These are phyloP conservation scores for Oceanodroma leucorhoa DNA, from an alignment of 2,797 vertebrate genomes.

Conservation along the genomic window DNA sequence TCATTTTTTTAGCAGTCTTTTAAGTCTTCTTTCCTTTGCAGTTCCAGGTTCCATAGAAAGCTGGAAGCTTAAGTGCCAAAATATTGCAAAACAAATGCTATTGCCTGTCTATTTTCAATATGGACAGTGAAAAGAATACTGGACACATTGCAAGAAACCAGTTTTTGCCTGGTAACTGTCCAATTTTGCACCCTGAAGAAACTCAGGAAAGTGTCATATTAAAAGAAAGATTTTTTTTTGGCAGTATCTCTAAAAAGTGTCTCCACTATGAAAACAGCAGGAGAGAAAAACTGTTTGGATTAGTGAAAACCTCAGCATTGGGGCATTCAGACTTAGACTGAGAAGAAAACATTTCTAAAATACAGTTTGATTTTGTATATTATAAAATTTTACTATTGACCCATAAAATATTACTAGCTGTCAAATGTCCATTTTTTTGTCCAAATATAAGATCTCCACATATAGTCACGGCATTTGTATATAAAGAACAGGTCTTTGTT, in stretches of 20 bases:
- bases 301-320: not conserved
- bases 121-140: not conserved
- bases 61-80: not conserved
- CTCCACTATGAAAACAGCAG: not conserved
- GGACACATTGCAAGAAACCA: not conserved
- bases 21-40: not conserved
- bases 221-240: not conserved
- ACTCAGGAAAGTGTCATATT: not conserved
- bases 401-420: not conserved
- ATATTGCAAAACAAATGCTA: not conserved
- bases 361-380: not conserved
- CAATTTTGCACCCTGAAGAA: not conserved
- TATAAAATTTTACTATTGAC: not conserved
- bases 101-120: not conserved
- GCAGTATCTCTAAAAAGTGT: not conserved
- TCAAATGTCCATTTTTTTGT: not conserved
- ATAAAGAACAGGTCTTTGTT: not conserved
- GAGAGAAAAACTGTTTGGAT: not conserved
- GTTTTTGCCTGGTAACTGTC: not conserved
- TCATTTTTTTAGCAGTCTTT: not conserved
- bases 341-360: not conserved
- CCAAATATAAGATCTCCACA: not conserved
- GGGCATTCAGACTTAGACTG: not conserved
- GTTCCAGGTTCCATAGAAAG: conserved; percentile 6
- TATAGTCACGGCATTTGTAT: not conserved